Percentiles rank a stretch among this genome's conserved stretches.
These are phyloP conservation scores for Steinernema carpocapsae DNA, from an alignment of 2,888 invertebrate genomes.

Conservation along the genomic window DNA sequence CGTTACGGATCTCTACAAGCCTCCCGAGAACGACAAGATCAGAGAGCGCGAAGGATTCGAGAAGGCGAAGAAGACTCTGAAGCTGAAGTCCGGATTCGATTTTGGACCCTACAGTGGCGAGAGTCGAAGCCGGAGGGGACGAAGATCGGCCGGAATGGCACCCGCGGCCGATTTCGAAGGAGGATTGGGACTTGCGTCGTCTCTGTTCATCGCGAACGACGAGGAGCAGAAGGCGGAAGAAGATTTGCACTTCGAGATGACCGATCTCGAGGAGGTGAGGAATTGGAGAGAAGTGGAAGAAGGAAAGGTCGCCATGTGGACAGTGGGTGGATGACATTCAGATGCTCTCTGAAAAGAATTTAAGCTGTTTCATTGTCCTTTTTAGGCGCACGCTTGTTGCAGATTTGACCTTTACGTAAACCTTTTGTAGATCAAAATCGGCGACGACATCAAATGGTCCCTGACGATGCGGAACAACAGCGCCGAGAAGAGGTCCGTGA, in stretches of 20 bases:
- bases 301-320: too few relatives aligned
- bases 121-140: slow-evolving; percentile 34
- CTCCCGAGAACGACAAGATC: slow-evolving; percentile 29
- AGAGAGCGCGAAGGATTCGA: slow-evolving; percentile 33
- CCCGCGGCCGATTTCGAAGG: neutral
- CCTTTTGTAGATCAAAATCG: neutral
- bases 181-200: neutral
- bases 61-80: slow-evolving; percentile 14
- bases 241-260: slow-evolving; percentile 17
- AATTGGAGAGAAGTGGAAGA: too few relatives aligned
- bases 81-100: neutral
- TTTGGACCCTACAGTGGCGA: neutral
- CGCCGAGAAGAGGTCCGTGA: neutral
- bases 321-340: too few relatives aligned
- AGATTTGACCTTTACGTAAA: neutral
- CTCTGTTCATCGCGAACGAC: neutral
- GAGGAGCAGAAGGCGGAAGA: neutral
- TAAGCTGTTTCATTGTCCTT: too few relatives aligned
- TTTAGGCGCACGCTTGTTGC: too few relatives aligned
- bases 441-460: slow-evolving; percentile 14
- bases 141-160: slow-evolving; percentile 9
- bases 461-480: slow-evolving; percentile 6
- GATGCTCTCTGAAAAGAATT: too few relatives aligned
- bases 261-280: slow-evolving; percentile 18
- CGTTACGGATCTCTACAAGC: slow-evolving; percentile 40